Evolutionary conservation across 2,888 invertebrate species (phyloP).

Genomic region (Congeria kusceri): DNA sequence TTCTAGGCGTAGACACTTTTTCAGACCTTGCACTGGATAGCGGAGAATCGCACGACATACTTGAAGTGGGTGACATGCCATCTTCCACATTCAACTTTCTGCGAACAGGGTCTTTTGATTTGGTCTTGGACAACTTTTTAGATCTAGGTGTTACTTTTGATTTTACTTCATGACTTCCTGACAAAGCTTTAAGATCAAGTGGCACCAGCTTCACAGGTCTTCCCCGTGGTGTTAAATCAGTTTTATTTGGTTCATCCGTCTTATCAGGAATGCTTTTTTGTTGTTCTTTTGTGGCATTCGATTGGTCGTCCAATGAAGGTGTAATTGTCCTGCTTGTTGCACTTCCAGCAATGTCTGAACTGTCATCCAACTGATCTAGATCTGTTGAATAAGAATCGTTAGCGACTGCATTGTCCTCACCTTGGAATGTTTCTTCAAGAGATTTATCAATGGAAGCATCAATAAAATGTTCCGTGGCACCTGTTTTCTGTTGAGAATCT

Average conservation of each 20-base stretch:
- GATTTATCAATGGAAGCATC: background rate
- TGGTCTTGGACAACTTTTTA: background rate
- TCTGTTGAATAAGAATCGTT: conserved; percentile 13
- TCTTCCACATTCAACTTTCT: too few relatives aligned
- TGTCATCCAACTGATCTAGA: conserved; percentile 8
- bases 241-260: background rate
- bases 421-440: background rate
- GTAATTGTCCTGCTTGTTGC: conserved; percentile 22
- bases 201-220: background rate
- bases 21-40: background rate
- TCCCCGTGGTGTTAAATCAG: background rate
- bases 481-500: conserved; percentile 4
- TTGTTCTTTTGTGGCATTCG: conserved; percentile 6
- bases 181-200: background rate
- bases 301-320: conserved; percentile 34
- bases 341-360: background rate
- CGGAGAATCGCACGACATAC: too few relatives aligned
- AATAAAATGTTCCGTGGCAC: too few relatives aligned
- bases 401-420: conserved; percentile 16
- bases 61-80: too few relatives aligned
- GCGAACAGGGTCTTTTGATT: background rate
- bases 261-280: background rate
- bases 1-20: background rate
- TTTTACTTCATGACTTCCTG: background rate
- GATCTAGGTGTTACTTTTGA: background rate